Evolutionary conservation across 2,113 vertebrate genomes (phyloP).

Genomic region (Chaetodon trifascialis): DNA sequence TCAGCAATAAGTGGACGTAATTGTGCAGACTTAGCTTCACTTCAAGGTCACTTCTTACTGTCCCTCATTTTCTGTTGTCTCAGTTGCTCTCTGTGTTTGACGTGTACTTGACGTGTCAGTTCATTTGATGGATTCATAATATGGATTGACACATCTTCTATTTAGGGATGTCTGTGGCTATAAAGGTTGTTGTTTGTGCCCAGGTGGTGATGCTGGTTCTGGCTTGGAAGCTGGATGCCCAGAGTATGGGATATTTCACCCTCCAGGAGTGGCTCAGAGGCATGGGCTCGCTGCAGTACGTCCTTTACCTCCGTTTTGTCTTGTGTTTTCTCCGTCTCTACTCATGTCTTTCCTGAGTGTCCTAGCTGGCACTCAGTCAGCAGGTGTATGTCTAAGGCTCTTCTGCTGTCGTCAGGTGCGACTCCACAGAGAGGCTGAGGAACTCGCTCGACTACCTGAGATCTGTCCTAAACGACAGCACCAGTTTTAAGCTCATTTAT

Average conservation of each 20-base stretch:
- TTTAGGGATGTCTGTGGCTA: constrained; percentile 2
- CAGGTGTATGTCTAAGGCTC: constrained; percentile 37
- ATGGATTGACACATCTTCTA: background rate
- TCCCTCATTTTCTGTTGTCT: background rate
- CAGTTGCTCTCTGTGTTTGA: constrained; percentile 2
- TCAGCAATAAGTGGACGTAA: background rate
- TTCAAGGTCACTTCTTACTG: background rate
- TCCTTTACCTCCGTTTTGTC: constrained; percentile 27
- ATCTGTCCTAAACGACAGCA: constrained; percentile 96
- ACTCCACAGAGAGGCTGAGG: constrained; percentile 97
- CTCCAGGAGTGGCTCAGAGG: constrained; percentile 99
- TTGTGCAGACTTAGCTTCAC: background rate
- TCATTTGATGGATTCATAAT: background rate
- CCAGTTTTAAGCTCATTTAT: constrained; percentile 99
- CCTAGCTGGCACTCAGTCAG: background rate
- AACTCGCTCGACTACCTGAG: constrained; percentile 98
- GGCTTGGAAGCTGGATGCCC: constrained; percentile 98
- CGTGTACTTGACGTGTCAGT: background rate
- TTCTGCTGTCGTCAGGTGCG: constrained; percentile 88
- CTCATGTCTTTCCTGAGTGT: background rate
- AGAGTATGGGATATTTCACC: constrained; percentile 99
- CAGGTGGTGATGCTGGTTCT: constrained; percentile 99
- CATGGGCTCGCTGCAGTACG: constrained; percentile 98
- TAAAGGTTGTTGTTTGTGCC: constrained; percentile 56
- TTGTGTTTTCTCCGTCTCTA: background rate